phyloP scores from a whole-genome alignment of 2,797 vertebrate species.

The Caiman crocodilus region DNA sequence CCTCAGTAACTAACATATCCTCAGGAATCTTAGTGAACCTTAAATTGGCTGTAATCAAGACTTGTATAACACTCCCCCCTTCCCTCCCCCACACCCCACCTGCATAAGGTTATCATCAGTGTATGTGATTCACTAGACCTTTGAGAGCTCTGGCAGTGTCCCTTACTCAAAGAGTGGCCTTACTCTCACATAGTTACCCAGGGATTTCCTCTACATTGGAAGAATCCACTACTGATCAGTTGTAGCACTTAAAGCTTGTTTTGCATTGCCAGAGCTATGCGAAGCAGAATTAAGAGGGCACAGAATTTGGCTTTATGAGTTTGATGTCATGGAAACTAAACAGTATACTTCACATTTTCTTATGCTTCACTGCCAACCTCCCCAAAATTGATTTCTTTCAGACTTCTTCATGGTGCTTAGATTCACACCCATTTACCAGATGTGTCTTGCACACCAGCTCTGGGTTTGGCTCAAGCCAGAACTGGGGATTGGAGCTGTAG shows the following conservation, averaged over 20 bases:
- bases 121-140: neutral
- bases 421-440: neutral
- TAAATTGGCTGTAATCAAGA: neutral
- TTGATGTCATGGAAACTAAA: neutral
- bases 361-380: neutral
- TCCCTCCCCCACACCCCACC: too few species aligned
- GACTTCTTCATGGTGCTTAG: neutral
- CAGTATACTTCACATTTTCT: neutral
- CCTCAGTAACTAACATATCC: neutral
- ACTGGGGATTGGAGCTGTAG: constrained; percentile 34
- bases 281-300: neutral
- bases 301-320: neutral
- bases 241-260: neutral
- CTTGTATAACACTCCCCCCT: too few species aligned
- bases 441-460: neutral
- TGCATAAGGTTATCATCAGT: neutral
- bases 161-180: neutral
- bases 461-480: constrained; percentile 1
- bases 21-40: neutral
- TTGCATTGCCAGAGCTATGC: neutral
- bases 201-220: rapidly evolving
- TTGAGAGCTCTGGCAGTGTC: neutral
- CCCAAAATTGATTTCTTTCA: neutral
- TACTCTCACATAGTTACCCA: neutral
- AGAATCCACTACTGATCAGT: neutral